These are phyloP conservation scores for Gymnodraco acuticeps DNA, from an alignment of 2,797 vertebrate genomes.

Conservation along the genomic window DNA sequence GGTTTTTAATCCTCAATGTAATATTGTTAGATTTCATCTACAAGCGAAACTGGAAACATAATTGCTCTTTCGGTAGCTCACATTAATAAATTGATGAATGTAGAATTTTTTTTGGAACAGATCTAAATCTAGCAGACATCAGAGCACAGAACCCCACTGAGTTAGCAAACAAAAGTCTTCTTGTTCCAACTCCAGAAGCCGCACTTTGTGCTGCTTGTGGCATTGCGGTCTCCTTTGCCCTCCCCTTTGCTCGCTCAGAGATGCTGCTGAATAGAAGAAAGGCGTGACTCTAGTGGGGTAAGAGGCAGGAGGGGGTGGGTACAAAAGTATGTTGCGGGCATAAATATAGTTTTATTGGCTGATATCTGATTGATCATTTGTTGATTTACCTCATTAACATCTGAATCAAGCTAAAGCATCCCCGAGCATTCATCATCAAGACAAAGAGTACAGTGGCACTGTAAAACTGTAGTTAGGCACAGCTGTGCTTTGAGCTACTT, in stretches of 20 bases:
- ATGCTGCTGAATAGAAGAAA: slow-evolving; percentile 66
- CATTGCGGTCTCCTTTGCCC: slow-evolving; percentile 60
- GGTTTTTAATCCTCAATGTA: slow-evolving; percentile 40
- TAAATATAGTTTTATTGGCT: not conserved
- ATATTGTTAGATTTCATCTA: slow-evolving; percentile 36
- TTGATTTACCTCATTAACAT: slow-evolving; percentile 10
- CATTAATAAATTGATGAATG: slow-evolving; percentile 59
- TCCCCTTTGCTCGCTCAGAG: slow-evolving; percentile 47
- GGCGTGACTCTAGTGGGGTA: slow-evolving; percentile 40
- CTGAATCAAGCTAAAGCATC: slow-evolving; percentile 15
- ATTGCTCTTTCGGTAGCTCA: slow-evolving; percentile 40
- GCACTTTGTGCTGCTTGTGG: slow-evolving; percentile 69
- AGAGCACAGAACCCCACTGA: slow-evolving; percentile 60
- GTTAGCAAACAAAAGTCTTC: slow-evolving; percentile 71
- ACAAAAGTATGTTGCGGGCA: slow-evolving; percentile 9
- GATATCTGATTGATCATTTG: slow-evolving; percentile 6
- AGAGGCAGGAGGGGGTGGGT: slow-evolving; percentile 28
- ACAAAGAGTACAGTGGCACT: not conserved
- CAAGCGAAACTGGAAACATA: slow-evolving; percentile 38
- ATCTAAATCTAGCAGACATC: slow-evolving; percentile 65
- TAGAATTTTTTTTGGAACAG: slow-evolving; percentile 51
- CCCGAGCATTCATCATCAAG: not conserved
- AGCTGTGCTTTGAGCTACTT: not conserved
- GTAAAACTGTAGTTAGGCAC: not conserved
- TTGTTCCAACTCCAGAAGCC: slow-evolving; percentile 72